Percentiles rank a stretch among this genome's conserved stretches.
Conservation (phyloP, 2,113 vertebrate species). For the Taxidea taxus region DNA sequence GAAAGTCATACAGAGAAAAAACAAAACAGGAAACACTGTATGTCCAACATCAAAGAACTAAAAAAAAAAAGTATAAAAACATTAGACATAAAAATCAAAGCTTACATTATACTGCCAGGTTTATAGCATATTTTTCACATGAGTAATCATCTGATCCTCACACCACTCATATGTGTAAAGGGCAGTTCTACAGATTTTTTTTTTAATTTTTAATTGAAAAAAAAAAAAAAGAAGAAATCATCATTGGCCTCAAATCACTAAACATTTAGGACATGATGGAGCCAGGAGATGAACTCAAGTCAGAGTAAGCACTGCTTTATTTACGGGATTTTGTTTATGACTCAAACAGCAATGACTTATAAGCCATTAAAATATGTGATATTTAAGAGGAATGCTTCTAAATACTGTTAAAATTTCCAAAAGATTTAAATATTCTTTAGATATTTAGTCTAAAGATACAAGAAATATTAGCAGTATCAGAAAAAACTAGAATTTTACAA, state of each 20-base stretch:
- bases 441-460: background rate
- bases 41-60: background rate
- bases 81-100: background rate
- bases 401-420: slow-evolving; percentile 9
- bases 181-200: background rate
- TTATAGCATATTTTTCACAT: background rate
- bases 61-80: background rate
- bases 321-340: background rate
- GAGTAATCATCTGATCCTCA: background rate
- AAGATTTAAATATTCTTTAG: background rate
- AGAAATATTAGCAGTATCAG: background rate
- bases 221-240: background rate
- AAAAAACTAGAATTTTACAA: background rate
- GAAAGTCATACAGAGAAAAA: background rate
- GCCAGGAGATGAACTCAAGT: background rate
- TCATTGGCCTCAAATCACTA: slow-evolving; percentile 20
- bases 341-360: background rate
- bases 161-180: background rate
- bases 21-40: background rate
- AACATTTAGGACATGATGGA: background rate
- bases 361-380: slow-evolving; percentile 6
- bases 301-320: background rate
- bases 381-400: background rate
- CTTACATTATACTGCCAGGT: background rate
- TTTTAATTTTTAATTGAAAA: background rate